Conservation (phyloP, 1,140 invertebrate genomes). For the Cotesia typhae region DNA sequence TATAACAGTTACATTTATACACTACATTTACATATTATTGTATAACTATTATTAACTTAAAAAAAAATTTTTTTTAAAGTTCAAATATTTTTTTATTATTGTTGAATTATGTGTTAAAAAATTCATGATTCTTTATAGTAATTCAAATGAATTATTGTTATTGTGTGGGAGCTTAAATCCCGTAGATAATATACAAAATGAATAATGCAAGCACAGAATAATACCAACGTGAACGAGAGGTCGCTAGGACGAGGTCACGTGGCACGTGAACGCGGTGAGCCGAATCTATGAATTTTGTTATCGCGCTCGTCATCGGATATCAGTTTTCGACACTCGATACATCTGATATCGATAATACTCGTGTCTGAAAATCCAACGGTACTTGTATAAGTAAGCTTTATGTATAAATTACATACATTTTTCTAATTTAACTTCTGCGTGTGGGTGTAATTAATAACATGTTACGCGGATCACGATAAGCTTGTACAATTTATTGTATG, state of each 20-base stretch:
- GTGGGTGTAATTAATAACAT: too few relatives aligned
- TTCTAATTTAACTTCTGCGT: too few relatives aligned
- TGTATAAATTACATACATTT: background rate
- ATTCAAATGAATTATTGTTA: background rate
- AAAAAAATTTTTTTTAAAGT: too few relatives aligned
- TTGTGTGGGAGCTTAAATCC: background rate
- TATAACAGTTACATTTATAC: background rate
- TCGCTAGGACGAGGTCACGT: background rate
- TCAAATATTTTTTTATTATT: too few relatives aligned
- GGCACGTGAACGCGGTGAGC: slow-evolving; percentile 1
- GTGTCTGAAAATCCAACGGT: background rate
- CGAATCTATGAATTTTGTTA: background rate
- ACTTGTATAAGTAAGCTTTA: background rate
- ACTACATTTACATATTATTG: background rate
- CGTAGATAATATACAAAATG: slow-evolving; percentile 10
- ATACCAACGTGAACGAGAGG: too few relatives aligned
- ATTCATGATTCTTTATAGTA: too few relatives aligned
- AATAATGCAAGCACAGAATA: background rate
- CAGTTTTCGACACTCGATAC: slow-evolving; percentile 6
- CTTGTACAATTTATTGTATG: too few relatives aligned
- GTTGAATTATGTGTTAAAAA: too few relatives aligned
- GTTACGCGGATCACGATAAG: too few relatives aligned
- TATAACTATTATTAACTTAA: too few relatives aligned
- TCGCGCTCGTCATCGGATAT: slow-evolving; percentile 9
- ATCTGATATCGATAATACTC: slow-evolving; percentile 6